Evolutionary conservation across 2,888 invertebrate genomes (phyloP).

Genomic region (Melitaea athalia): DNA sequence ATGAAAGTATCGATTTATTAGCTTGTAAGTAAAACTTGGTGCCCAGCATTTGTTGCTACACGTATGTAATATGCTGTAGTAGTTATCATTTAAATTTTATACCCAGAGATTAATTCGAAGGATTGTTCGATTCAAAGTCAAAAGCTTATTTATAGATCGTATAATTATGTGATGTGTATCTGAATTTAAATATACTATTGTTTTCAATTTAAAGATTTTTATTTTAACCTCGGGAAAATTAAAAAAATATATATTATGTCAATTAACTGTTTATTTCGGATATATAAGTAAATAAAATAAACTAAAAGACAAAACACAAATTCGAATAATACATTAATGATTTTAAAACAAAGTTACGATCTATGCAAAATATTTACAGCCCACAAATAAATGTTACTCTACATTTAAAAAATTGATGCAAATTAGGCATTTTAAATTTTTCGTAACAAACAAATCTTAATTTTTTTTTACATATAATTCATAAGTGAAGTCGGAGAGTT

Average conservation of each 20-base stretch:
- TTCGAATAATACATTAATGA: slow-evolving; percentile 74
- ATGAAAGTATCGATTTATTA: slow-evolving; percentile 15
- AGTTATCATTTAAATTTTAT: slow-evolving; percentile 14
- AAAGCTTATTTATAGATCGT: slow-evolving; percentile 43
- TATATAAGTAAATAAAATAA: slow-evolving; percentile 82
- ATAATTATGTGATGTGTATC: slow-evolving; percentile 38
- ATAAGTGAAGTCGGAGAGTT: slow-evolving; percentile 60
- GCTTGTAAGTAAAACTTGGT: neutral
- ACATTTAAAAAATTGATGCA: slow-evolving; percentile 66
- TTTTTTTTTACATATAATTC: slow-evolving; percentile 30
- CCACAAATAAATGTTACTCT: slow-evolving; percentile 67
- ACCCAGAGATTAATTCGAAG: neutral
- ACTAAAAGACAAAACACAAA: slow-evolving; percentile 78
- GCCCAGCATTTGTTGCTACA: neutral
- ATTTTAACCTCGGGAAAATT: slow-evolving; percentile 36
- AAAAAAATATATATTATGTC: slow-evolving; percentile 44
- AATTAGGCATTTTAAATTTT: slow-evolving; percentile 73
- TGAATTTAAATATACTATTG: slow-evolving; percentile 45
- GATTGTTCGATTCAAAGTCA: slow-evolving; percentile 39
- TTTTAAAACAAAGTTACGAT: slow-evolving; percentile 63
- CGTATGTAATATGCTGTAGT: slow-evolving; percentile 4
- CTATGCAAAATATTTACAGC: slow-evolving; percentile 79
- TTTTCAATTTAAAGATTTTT: slow-evolving; percentile 39
- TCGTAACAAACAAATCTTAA: slow-evolving; percentile 22
- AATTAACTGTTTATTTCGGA: slow-evolving; percentile 79